Conservation (phyloP, 2,113 vertebrate genomes). For the Heterotis niloticus region DNA sequence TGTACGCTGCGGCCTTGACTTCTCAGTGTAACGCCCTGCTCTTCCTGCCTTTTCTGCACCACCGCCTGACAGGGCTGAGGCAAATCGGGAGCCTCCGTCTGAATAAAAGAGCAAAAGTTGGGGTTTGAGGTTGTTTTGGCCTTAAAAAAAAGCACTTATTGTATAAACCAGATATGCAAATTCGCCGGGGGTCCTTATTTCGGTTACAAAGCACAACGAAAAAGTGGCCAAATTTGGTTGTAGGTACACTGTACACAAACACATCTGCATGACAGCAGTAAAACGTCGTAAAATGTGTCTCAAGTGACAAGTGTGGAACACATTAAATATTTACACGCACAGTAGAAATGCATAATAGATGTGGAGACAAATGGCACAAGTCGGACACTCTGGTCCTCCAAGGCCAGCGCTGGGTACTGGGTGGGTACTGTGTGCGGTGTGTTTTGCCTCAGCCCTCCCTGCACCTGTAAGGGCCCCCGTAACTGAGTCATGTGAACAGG, state of each 20-base stretch:
- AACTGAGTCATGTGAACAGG: constrained; percentile 55
- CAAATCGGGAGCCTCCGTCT: constrained; percentile 48
- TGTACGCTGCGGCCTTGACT: background rate
- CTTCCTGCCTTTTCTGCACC: constrained; percentile 36
- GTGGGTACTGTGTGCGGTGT: constrained; percentile 5
- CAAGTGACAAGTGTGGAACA: background rate
- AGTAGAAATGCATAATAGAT: background rate
- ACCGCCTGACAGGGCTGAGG: constrained; percentile 53
- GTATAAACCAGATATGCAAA: background rate
- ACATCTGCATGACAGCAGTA: constrained; percentile 9
- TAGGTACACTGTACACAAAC: constrained; percentile 28
- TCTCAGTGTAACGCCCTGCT: constrained; percentile 23
- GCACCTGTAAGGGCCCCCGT: constrained; percentile 49
- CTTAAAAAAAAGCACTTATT: background rate
- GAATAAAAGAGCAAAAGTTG: constrained; percentile 2
- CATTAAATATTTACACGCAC: background rate
- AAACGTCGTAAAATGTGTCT: background rate
- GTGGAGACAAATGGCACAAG: constrained; percentile 11
- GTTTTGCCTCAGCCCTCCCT: constrained; percentile 52
- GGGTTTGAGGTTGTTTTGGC: background rate
- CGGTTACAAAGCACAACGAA: too few species aligned
- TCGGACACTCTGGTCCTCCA: background rate
- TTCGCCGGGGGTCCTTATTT: background rate
- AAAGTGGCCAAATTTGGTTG: constrained; percentile 46
- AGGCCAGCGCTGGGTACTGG: constrained; percentile 31